Percentiles rank a stretch among this genome's conserved stretches.
Conservation (phyloP, 2,888 invertebrate species). For the Amblyjoppa fuscipennis region DNA sequence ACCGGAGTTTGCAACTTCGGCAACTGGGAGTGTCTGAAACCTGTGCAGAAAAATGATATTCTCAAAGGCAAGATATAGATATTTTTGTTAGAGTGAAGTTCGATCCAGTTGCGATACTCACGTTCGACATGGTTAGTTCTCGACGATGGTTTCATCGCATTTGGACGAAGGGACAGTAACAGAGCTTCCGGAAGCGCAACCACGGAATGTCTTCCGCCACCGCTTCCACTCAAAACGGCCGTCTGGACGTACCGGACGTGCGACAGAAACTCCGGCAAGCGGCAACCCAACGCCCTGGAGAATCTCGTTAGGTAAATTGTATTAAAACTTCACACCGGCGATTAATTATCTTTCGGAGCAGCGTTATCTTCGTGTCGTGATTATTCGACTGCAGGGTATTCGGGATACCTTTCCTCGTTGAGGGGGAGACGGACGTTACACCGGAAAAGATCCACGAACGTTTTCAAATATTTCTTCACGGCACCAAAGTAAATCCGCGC, state of each 20-base stretch:
- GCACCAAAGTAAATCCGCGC: conserved; percentile 40
- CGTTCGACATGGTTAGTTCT: conserved; percentile 28
- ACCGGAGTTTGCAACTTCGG: conserved; percentile 73
- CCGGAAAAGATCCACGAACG: conserved; percentile 22
- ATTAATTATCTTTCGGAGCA: neutral
- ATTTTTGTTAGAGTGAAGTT: neutral
- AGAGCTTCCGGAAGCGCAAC: conserved; percentile 22
- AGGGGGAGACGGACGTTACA: conserved; percentile 46
- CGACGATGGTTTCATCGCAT: conserved; percentile 52
- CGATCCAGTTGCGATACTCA: neutral
- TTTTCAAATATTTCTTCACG: conserved; percentile 42
- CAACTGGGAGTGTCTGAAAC: conserved; percentile 70
- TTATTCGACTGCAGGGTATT: conserved; percentile 71
- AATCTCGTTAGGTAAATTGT: conserved; percentile 41
- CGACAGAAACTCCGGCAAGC: conserved; percentile 28
- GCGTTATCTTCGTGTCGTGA: neutral
- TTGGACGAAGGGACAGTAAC: neutral
- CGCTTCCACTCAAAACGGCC: conserved; percentile 71
- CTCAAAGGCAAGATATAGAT: conserved; percentile 33
- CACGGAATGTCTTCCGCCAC: conserved; percentile 20
- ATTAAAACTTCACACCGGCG: neutral
- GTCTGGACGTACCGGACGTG: conserved; percentile 74
- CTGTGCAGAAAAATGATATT: conserved; percentile 58
- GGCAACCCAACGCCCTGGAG: conserved; percentile 13
- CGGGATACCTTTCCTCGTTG: conserved; percentile 75